Evolutionary conservation across 2,113 vertebrate genomes (phyloP), one percentile per base, ranked within the genome.

Genomic region (Saguinus imperator): DNA sequence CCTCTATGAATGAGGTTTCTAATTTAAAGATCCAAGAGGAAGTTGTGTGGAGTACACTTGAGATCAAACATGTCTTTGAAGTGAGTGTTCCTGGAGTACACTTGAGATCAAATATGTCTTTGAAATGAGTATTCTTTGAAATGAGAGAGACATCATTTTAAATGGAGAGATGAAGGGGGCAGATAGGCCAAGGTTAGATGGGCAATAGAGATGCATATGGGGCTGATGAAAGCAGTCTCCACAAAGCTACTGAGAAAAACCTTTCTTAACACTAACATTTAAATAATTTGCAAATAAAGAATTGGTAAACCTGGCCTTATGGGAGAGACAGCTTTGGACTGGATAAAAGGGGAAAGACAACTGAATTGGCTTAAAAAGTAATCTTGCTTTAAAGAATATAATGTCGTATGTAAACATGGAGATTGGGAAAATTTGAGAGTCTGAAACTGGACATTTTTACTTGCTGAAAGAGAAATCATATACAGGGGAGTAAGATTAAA

Each of bases 141-240:
- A 93, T 3, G 6, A 52, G 8, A n/a, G 43, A 55, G n/a, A 76
- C 4, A 6, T 45, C 4, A 3, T 61, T 94, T 55, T 43, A 81
- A 70, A 45, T 4, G 14, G 58, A 25, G 13, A 79, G 32, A 40
- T 27, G 20, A 77, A 7, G 5, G 16, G 25, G 58, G 55, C 5
- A 73, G 82, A 72, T 4, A 23, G 4, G 17, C 81, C 40, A 25
- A 29, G 40, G 13, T 75, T 11, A 52, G 37, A 17, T 29, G 45
- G 37, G 27, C 12, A 50, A 73, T 0, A n/a, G 40, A 40, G 10
- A 43, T 2, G n/a, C 3, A 17, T 18, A 20, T 1, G 1, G 2
- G 10, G 3, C 79, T 37, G 43, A 55, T 14, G 4, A 68, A 73
- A 0, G 3, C n/a, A 87, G n/a, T 4, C 32, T 32, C 64, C 6